phyloP scores from a whole-genome alignment of 2,888 invertebrate species.

The Tinea pellionella region DNA sequence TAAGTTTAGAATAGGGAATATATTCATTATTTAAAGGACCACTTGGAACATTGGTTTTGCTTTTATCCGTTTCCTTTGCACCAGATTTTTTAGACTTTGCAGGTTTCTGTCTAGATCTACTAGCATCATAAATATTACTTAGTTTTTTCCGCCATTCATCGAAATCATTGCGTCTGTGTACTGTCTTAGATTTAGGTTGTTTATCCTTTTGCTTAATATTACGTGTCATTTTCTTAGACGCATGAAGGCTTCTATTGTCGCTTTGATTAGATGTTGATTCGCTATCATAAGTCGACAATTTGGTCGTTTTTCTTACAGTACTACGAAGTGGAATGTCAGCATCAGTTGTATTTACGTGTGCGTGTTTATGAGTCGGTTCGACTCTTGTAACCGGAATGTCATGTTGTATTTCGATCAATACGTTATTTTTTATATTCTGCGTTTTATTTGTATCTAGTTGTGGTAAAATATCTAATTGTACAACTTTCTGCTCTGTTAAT shows the following conservation, averaged over 20 bases:
- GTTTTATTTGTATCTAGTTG: constrained; percentile 25
- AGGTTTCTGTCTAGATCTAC: constrained; percentile 12
- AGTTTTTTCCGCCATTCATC: constrained; percentile 52
- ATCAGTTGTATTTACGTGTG: not conserved
- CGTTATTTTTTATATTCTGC: constrained; percentile 30
- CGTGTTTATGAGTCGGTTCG: not conserved
- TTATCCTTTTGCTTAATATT: not conserved
- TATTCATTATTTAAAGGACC: constrained; percentile 50
- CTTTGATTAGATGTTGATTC: constrained; percentile 29
- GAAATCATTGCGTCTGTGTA: constrained; percentile 26
- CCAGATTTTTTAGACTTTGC: constrained; percentile 18
- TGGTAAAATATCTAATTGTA: constrained; percentile 60
- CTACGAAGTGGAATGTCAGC: not conserved
- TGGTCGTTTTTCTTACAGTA: constrained; percentile 36
- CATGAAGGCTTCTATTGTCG: constrained; percentile 1
- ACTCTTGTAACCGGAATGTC: not conserved
- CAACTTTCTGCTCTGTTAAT: constrained; percentile 58
- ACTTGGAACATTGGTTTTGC: not conserved
- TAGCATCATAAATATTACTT: constrained; percentile 39
- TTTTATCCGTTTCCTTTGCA: constrained; percentile 21
- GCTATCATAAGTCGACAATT: constrained; percentile 47
- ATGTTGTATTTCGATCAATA: constrained; percentile 36
- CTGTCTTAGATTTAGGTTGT: not conserved
- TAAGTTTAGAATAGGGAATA: constrained; percentile 59
- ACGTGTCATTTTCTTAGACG: not conserved